These are phyloP conservation scores for Oenanthe melanoleuca DNA, from an alignment of 2,113 vertebrate genomes.

Conservation along the genomic window DNA sequence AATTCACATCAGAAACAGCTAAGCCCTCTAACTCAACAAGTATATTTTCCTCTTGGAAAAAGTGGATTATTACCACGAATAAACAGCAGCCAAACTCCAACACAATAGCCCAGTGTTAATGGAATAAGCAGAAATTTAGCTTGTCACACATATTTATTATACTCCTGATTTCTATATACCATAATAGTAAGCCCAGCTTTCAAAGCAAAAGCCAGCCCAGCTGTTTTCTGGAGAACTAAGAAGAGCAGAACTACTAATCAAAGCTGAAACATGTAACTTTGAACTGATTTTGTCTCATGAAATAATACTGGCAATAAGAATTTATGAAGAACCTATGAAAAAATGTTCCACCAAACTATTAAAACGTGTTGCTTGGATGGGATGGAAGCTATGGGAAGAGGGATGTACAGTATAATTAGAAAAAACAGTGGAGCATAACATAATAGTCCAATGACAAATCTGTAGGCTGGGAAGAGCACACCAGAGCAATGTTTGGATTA, in stretches of 20 bases:
- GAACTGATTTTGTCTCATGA: background rate
- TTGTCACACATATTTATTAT: background rate
- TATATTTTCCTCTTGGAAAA: background rate
- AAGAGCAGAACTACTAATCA: background rate
- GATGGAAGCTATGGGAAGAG: background rate
- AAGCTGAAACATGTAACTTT: background rate
- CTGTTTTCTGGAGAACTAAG: background rate
- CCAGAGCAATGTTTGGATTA: background rate
- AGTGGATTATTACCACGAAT: background rate
- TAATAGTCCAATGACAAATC: background rate
- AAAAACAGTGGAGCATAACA: background rate
- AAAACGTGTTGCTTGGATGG: background rate
- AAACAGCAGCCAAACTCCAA: background rate
- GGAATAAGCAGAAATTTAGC: background rate
- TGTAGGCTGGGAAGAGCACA: background rate
- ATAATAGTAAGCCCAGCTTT: background rate
- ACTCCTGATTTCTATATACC: background rate
- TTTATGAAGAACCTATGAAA: background rate
- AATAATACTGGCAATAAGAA: background rate
- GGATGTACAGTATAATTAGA: background rate
- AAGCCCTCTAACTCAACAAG: background rate
- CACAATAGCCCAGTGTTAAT: background rate
- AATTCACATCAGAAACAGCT: background rate
- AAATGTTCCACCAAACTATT: background rate
- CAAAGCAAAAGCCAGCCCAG: background rate